Evolutionary conservation across 2,888 invertebrate species (phyloP).

Genomic region (Sinelater perroti): DNA sequence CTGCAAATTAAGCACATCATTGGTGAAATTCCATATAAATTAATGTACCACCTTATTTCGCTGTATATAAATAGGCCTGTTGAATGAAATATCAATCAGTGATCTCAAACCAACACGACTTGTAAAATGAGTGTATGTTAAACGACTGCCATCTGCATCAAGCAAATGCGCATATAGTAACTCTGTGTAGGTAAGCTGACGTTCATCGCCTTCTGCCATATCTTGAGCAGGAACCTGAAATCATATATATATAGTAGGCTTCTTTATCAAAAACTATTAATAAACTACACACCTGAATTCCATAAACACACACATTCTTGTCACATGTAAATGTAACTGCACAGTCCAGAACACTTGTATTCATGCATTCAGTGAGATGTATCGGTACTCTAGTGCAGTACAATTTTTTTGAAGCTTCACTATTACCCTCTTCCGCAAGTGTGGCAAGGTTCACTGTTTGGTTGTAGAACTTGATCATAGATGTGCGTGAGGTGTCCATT

Average conservation of each 20-base stretch:
- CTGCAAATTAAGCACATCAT: conserved; percentile 58
- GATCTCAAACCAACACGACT: conserved; percentile 78
- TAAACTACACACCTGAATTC: conserved; percentile 66
- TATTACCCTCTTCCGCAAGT: conserved; percentile 43
- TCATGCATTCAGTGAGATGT: conserved; percentile 76
- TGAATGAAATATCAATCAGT: conserved; percentile 81
- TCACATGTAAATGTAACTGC: conserved; percentile 83
- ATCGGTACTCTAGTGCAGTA: conserved; percentile 75
- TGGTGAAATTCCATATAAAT: conserved; percentile 16
- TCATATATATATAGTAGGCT: not conserved
- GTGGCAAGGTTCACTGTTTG: conserved; percentile 42
- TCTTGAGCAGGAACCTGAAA: conserved; percentile 79
- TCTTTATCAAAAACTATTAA: not conserved
- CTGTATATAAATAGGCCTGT: conserved; percentile 81
- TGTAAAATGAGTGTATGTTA: conserved; percentile 85
- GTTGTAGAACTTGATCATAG: conserved; percentile 52
- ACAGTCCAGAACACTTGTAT: conserved; percentile 79
- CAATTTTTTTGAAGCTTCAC: conserved; percentile 62
- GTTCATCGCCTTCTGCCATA: conserved; percentile 61
- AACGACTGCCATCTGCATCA: conserved; percentile 80
- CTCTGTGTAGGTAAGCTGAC: conserved; percentile 71
- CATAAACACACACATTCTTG: conserved; percentile 80
- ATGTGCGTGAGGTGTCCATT: conserved; percentile 56
- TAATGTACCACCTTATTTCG: conserved; percentile 66
- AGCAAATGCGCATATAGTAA: conserved; percentile 82